Base-by-base conservation (phyloP, 2,888 invertebrate species). In the Callimorpha dominula region DNA sequence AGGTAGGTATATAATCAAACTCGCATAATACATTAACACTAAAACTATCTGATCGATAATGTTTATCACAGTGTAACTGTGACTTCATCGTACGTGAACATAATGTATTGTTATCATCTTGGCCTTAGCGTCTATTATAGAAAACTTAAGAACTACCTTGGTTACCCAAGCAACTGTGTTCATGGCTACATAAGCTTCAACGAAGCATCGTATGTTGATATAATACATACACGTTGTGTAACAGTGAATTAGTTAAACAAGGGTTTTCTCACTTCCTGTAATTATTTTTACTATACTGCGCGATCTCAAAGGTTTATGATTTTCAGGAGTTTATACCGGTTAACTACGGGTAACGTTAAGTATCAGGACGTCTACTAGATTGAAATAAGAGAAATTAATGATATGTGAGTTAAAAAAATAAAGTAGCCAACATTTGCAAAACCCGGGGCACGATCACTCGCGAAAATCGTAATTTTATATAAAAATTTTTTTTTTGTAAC, bases 51-150 rank as follows among this genome's bases (percentile, higher is more conserved):
- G 31, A 31, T 60, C 31, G 60, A 60, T 60, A 60, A 31, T 12
- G 7, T 60, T 31, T 14, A 12, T 57, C 60, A 31, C 60, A 60
- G 31, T 5, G 12, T 20, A 60, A 12, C 1, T 60, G 31, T 60
- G 60, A 60, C 60, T 60, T 60, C 54, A 57, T 57, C 20, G 20
- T 57, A 20, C 20, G 57, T 57, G 57, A 15, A 68, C 57, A 46
- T 20, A 62, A 62, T 49, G 40, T 40, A 14, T 20, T 46, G 57
- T 68, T 68, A 57, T 68, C 60, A 54, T 46, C 57, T 20, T 20
- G 20, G 46, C 57, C 57, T 46, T 60, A 54, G 57, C 12, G 54
- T 43, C 68, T 60, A 43, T 68, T 57, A 68, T 57, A 46, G 57
- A 60, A n/a, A 46, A 68, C 31, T 60, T 60, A 60, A 60, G 31